A percentile compares a stretch with the other conserved stretches of the same genome.
Evolutionary conservation across 2,888 invertebrate genomes (phyloP).

Genomic region (Noctuana brunneofusca): DNA sequence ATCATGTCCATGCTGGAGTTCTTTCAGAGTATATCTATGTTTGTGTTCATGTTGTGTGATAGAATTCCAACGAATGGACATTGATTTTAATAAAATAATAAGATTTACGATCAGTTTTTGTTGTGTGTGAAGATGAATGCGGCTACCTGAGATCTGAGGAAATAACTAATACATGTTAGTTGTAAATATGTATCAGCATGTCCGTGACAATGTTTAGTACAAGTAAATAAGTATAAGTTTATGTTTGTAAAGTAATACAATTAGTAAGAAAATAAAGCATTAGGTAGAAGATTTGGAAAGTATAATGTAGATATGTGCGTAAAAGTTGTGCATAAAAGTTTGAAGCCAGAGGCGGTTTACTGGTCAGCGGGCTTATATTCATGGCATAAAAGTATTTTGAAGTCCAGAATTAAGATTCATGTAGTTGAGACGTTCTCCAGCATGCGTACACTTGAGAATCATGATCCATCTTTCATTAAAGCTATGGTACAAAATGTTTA

Average conservation of each 20-base stretch:
- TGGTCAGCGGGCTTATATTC: slow-evolving; percentile 40
- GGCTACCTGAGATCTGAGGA: slow-evolving; percentile 66
- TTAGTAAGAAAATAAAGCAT: slow-evolving; percentile 26
- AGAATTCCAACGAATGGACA: slow-evolving; percentile 67
- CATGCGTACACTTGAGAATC: slow-evolving; percentile 68
- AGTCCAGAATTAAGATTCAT: slow-evolving; percentile 1
- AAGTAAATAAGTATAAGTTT: slow-evolving; percentile 14
- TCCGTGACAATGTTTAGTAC: slow-evolving; percentile 25
- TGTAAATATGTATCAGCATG: slow-evolving; percentile 31
- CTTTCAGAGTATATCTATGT: slow-evolving; percentile 45
- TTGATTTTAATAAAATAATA: slow-evolving; percentile 26
- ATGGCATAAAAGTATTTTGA: slow-evolving; percentile 11
- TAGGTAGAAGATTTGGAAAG: slow-evolving; percentile 30
- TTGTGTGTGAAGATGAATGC: slow-evolving; percentile 65
- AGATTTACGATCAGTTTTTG: slow-evolving; percentile 47
- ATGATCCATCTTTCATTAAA: slow-evolving; percentile 43
- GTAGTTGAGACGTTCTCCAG: slow-evolving; percentile 52
- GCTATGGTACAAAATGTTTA: slow-evolving; percentile 48
- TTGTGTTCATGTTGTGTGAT: slow-evolving; percentile 45
- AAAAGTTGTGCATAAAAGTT: slow-evolving; percentile 42
- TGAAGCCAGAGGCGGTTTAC: slow-evolving; percentile 72
- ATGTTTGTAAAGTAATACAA: slow-evolving; percentile 8
- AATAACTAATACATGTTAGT: slow-evolving; percentile 60
- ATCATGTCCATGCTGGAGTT: slow-evolving; percentile 76
- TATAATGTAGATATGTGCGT: slow-evolving; percentile 56